Evolutionary conservation across 1,140 invertebrate species (phyloP).

Genomic region (Capitella teleta): DNA sequence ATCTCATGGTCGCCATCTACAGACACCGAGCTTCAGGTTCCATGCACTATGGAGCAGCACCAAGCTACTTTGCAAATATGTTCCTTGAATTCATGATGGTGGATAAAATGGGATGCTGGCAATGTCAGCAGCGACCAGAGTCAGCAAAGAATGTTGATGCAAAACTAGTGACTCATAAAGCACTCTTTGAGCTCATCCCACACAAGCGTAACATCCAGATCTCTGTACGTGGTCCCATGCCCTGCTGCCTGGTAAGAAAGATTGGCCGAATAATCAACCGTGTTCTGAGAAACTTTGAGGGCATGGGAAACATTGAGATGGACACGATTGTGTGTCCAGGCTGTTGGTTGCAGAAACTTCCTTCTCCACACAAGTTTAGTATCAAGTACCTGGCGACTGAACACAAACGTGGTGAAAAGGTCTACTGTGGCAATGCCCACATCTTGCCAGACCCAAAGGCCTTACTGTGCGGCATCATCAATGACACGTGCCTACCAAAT

Average conservation of each 20-base stretch:
- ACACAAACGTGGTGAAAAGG: not conserved
- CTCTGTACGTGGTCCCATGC: slow-evolving; percentile 8
- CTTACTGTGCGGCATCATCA: not conserved
- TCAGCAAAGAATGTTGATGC: not conserved
- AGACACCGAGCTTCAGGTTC: not conserved
- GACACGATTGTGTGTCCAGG: slow-evolving; percentile 9
- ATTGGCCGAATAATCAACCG: slow-evolving; percentile 1
- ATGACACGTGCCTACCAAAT: slow-evolving; percentile 2
- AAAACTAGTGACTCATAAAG: slow-evolving; percentile 1
- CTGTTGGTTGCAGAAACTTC: slow-evolving; percentile 2
- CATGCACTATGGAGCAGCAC: not conserved
- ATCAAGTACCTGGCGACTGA: slow-evolving; percentile 1
- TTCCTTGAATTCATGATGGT: slow-evolving; percentile 1
- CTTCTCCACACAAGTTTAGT: not conserved
- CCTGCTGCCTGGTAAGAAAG: slow-evolving; percentile 12
- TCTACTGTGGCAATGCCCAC: slow-evolving; percentile 7
- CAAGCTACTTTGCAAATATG: slow-evolving; percentile 3
- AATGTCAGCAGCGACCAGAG: not conserved
- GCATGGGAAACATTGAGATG: slow-evolving; percentile 1
- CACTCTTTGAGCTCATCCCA: slow-evolving; percentile 10
- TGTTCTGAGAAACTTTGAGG: slow-evolving; percentile 8
- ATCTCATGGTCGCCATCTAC: slow-evolving; percentile 6
- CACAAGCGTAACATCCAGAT: slow-evolving; percentile 6
- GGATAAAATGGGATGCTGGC: slow-evolving; percentile 1
- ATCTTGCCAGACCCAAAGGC: not conserved